Evolutionary conservation across 2,888 invertebrate genomes (phyloP).

Genomic region (Agrilus mali): DNA sequence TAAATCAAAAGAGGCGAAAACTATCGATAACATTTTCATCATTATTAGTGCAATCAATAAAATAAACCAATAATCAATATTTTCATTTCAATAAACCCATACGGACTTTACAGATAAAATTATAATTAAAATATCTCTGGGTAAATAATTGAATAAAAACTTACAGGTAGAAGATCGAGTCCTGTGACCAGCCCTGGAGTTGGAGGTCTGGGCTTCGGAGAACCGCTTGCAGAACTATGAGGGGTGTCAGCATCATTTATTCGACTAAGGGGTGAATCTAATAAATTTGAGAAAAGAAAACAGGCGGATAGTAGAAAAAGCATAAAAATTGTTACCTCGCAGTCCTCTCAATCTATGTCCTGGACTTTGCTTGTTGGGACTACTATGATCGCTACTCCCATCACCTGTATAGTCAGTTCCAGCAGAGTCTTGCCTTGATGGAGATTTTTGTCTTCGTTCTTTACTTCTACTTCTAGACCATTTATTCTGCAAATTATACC

Average conservation of each 20-base stretch:
- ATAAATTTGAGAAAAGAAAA: background rate
- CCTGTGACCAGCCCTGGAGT: conserved; percentile 33
- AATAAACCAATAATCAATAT: too few relatives aligned
- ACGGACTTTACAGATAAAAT: too few relatives aligned
- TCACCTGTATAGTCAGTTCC: conserved; percentile 67
- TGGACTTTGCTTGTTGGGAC: conserved; percentile 66
- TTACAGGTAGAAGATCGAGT: conserved; percentile 34
- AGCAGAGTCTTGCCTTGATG: conserved; percentile 46
- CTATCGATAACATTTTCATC: too few relatives aligned
- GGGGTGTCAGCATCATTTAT: conserved; percentile 28
- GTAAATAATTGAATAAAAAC: conserved; percentile 8
- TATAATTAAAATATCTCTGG: too few relatives aligned
- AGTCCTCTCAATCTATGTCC: conserved; percentile 42
- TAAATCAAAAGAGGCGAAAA: too few relatives aligned
- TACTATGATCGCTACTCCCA: conserved; percentile 62
- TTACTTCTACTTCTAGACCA: conserved; percentile 67
- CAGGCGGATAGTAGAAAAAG: background rate
- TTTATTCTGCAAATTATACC: conserved; percentile 44
- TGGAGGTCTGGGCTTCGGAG: conserved; percentile 31
- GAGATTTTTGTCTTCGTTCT: conserved; percentile 44
- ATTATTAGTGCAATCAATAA: too few relatives aligned
- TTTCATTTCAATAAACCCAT: too few relatives aligned
- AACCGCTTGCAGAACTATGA: conserved; percentile 34
- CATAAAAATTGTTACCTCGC: conserved; percentile 27
- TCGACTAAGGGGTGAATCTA: conserved; percentile 33